A percentile compares a stretch with the other conserved stretches of the same genome.
Conservation (phyloP, 2,888 invertebrate species). For the Carpatolechia fugitivella region DNA sequence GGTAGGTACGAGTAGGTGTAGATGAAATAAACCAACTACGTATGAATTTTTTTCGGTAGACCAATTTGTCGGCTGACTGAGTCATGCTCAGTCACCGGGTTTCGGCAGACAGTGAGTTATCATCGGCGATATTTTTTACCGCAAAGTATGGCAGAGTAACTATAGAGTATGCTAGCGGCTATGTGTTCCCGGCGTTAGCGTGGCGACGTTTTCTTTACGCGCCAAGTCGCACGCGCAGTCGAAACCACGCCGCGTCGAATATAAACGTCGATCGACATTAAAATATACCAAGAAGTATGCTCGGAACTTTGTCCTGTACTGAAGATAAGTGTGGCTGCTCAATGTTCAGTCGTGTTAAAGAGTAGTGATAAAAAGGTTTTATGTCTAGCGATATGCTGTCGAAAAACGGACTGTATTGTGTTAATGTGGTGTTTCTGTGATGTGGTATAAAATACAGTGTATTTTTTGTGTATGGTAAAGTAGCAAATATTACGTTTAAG, state of each 20-base stretch:
- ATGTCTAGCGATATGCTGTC: not conserved
- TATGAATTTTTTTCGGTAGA: conserved; percentile 5
- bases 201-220: conserved; percentile 43
- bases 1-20: not conserved
- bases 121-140: conserved; percentile 36
- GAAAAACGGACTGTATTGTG: not conserved
- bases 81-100: conserved; percentile 23
- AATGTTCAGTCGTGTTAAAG: conserved; percentile 11
- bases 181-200: conserved; percentile 45
- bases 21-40: not conserved
- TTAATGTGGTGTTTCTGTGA: conserved; percentile 1
- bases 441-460: not conserved
- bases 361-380: conserved; percentile 11
- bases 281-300: conserved; percentile 55
- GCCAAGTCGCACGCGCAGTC: conserved; percentile 64
- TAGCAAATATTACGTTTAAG: conserved; percentile 16
- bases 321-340: conserved; percentile 16
- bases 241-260: conserved; percentile 59
- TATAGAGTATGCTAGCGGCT: conserved; percentile 44
- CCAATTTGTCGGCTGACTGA: conserved; percentile 26
- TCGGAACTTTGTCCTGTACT: conserved; percentile 30
- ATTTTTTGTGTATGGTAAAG: conserved; percentile 25
- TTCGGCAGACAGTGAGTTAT: conserved; percentile 42
- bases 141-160: conserved; percentile 28
- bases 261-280: conserved; percentile 67